These are phyloP conservation scores for Carassius gibelio DNA, from an alignment of 2,113 vertebrate genomes.

Conservation along the genomic window DNA sequence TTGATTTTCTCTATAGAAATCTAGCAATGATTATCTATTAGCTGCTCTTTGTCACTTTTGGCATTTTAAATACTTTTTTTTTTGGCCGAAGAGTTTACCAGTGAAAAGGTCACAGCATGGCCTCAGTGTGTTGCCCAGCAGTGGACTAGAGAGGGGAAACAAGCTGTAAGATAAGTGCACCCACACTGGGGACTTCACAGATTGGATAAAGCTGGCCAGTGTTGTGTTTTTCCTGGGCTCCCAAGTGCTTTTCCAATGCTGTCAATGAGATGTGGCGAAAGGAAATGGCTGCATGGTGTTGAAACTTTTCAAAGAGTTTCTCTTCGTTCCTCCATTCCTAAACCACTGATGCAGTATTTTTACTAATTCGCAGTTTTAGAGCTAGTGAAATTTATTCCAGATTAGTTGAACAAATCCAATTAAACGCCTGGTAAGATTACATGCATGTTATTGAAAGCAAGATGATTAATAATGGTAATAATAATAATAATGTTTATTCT, in stretches of 20 bases:
- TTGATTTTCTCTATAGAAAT: neutral
- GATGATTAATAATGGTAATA: neutral
- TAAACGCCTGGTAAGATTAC: slow-evolving; percentile 8
- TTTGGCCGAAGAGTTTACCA: slow-evolving; percentile 12
- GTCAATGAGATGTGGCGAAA: slow-evolving; percentile 35
- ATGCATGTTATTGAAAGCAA: neutral
- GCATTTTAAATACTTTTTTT: slow-evolving; percentile 28
- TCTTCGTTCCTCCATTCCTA: neutral
- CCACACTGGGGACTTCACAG: slow-evolving; percentile 21
- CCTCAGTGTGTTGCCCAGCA: slow-evolving; percentile 47
- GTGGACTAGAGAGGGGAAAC: slow-evolving; percentile 28
- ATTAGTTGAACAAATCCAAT: slow-evolving; percentile 54
- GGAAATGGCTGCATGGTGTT: slow-evolving; percentile 16
- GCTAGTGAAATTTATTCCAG: slow-evolving; percentile 55
- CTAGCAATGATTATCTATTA: slow-evolving; percentile 12
- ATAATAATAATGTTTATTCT: too few relatives aligned
- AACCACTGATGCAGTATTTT: neutral
- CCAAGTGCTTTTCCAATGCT: slow-evolving; percentile 33
- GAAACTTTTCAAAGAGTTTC: slow-evolving; percentile 35
- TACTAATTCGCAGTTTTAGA: slow-evolving; percentile 32
- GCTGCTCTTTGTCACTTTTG: slow-evolving; percentile 33
- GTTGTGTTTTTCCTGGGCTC: slow-evolving; percentile 42
- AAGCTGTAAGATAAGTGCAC: slow-evolving; percentile 9
- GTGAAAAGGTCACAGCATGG: slow-evolving; percentile 47
- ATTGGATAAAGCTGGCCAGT: slow-evolving; percentile 22